Evolutionary conservation across 2,113 vertebrate species (phyloP).

Genomic region (Sander lucioperca): DNA sequence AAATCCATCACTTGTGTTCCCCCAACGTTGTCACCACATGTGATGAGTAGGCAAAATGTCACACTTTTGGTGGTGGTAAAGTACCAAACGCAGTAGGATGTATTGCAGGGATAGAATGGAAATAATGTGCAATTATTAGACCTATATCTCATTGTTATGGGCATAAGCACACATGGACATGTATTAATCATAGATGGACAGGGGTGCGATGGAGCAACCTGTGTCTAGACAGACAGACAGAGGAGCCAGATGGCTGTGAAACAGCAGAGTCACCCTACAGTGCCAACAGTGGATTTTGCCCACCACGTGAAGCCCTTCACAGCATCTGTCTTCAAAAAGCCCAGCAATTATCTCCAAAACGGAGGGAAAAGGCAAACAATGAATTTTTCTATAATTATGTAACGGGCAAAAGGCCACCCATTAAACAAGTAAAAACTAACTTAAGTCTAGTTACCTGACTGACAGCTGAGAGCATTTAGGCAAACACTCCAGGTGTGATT

Average conservation of each 20-base stretch:
- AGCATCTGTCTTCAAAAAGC: conserved; percentile 47
- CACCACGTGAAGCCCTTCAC: conserved; percentile 37
- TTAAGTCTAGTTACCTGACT: not conserved
- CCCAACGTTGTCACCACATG: no score
- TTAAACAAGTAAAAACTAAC: conserved; percentile 20
- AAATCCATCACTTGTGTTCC: not conserved
- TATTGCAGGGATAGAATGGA: not conserved
- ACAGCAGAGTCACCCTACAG: conserved; percentile 56
- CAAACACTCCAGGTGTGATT: conserved; percentile 14
- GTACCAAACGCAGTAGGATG: not conserved
- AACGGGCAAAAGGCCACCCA: conserved; percentile 8
- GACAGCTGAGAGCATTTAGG: not conserved
- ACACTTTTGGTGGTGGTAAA: not conserved
- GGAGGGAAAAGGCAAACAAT: conserved; percentile 15
- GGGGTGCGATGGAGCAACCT: conserved; percentile 14
- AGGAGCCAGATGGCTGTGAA: conserved; percentile 70
- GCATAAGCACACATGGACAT: conserved; percentile 1
- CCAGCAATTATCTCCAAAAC: conserved; percentile 35
- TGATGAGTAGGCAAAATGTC: not conserved
- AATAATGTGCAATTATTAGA: conserved; percentile 6
- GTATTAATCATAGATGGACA: conserved; percentile 38
- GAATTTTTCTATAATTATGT: conserved; percentile 23
- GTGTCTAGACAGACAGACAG: conserved; percentile 44
- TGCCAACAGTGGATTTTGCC: conserved; percentile 45
- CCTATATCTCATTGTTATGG: conserved; percentile 2